These are phyloP conservation scores for Corydoras sp. DNA, from an alignment of 2,113 vertebrate species.

Conservation along the genomic window DNA sequence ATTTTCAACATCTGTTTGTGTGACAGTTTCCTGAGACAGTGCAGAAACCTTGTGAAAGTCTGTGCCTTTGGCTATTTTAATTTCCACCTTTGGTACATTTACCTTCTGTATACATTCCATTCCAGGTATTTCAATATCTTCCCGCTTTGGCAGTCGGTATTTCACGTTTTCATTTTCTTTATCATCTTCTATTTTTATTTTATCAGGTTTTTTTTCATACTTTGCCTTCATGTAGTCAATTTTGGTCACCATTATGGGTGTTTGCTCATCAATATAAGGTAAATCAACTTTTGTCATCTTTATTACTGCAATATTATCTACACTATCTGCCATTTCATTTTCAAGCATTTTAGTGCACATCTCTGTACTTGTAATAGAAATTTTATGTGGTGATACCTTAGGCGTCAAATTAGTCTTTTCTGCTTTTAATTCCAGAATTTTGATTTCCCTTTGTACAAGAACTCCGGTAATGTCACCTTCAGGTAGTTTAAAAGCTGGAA, in stretches of 20 bases:
- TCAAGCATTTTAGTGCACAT: conserved; percentile 32
- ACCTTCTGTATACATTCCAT: conserved; percentile 46
- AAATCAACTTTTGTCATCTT: conserved; percentile 17
- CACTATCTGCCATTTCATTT: conserved; percentile 35
- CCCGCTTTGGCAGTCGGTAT: conserved; percentile 47
- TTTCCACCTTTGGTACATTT: conserved; percentile 4
- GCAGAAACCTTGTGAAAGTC: not conserved
- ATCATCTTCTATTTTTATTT: conserved; percentile 3
- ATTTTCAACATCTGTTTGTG: not conserved
- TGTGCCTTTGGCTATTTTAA: conserved; percentile 24
- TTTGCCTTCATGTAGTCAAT: conserved; percentile 37
- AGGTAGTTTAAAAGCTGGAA: conserved; percentile 66
- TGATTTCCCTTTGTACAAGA: conserved; percentile 63
- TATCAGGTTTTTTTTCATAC: no score
- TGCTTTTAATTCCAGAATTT: conserved; percentile 62
- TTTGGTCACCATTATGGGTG: not conserved
- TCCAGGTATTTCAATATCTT: conserved; percentile 50
- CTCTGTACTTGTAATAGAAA: conserved; percentile 50
- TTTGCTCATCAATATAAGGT: not conserved
- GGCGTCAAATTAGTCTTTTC: conserved; percentile 62
- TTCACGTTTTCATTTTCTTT: conserved; percentile 20
- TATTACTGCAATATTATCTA: conserved; percentile 36
- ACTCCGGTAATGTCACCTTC: conserved; percentile 59
- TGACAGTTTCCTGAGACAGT: no score
- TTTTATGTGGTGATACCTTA: conserved; percentile 52